These are phyloP conservation scores for Platynereis dumerilii DNA, from an alignment of 2,888 invertebrate species.

Conservation along the genomic window DNA sequence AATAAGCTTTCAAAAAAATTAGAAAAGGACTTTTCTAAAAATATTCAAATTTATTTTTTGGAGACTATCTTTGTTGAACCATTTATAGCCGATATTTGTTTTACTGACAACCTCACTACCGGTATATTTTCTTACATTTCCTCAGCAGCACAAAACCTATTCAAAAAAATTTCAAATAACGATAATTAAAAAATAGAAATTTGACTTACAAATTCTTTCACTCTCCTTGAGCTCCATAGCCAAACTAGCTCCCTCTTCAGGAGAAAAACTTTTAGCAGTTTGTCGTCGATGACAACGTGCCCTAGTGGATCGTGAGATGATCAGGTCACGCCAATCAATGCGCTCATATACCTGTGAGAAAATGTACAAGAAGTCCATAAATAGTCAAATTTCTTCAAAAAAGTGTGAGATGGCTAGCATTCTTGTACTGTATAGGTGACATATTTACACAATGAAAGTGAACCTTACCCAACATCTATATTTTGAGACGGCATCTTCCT, in stretches of 20 bases:
- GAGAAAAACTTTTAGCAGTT: constrained; percentile 86
- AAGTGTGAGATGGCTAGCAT: neutral
- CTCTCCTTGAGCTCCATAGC: constrained; percentile 89
- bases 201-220: constrained; percentile 81
- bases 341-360: constrained; percentile 77
- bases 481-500: constrained; percentile 91
- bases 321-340: constrained; percentile 86
- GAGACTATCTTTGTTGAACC: too few species aligned
- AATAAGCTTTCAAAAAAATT: too few species aligned
- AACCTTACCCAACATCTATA: constrained; percentile 96
- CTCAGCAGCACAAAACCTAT: too few species aligned
- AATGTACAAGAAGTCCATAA: too few species aligned
- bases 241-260: constrained; percentile 87
- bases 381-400: neutral
- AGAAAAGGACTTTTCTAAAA: too few species aligned
- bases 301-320: constrained; percentile 86
- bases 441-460: too few species aligned
- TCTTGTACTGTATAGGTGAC: too few species aligned
- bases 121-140: neutral
- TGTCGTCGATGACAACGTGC: constrained; percentile 90
- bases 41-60: too few species aligned
- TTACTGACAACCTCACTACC: neutral
- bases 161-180: too few species aligned
- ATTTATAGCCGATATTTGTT: too few species aligned
- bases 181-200: neutral